Conservation (phyloP, 2,888 invertebrate species). For the Drosophila diplacantha region DNA sequence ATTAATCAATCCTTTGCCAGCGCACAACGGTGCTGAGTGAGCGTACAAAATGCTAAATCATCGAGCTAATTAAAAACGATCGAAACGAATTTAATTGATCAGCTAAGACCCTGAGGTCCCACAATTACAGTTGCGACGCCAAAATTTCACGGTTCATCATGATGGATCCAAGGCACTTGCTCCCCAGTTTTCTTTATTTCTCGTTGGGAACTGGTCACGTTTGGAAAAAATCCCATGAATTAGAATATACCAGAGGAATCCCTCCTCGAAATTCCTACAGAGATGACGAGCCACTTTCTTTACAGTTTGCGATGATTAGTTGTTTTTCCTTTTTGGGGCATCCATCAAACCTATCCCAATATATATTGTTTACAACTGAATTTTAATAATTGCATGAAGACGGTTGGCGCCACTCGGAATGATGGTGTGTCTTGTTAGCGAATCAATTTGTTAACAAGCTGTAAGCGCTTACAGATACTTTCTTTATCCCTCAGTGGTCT, state of each 20-base stretch:
- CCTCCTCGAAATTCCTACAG: constrained; percentile 47
- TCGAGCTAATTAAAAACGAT: constrained; percentile 76
- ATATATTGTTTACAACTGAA: constrained; percentile 34
- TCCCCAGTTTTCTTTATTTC: constrained; percentile 8
- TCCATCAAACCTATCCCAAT: constrained; percentile 49
- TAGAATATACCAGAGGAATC: constrained; percentile 4
- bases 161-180: constrained; percentile 53
- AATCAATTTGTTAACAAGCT: constrained; percentile 63
- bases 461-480: constrained; percentile 30
- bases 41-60: constrained; percentile 70
- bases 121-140: constrained; percentile 60
- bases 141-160: constrained; percentile 64
- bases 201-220: constrained; percentile 9
- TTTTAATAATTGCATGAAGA: constrained; percentile 49
- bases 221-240: constrained; percentile 23
- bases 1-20: constrained; percentile 41
- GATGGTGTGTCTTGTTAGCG: constrained; percentile 57
- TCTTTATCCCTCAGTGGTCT: constrained; percentile 19
- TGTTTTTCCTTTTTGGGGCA: constrained; percentile 32
- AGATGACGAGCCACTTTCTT: constrained; percentile 63
- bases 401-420: constrained; percentile 56
- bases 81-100: constrained; percentile 77
- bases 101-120: constrained; percentile 47
- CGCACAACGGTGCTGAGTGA: constrained; percentile 51
- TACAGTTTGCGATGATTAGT: constrained; percentile 54